Evolutionary conservation across 2,797 vertebrate genomes (phyloP), one percentile per base, ranked within the genome.

Genomic region (Leptatherina wallacei): DNA sequence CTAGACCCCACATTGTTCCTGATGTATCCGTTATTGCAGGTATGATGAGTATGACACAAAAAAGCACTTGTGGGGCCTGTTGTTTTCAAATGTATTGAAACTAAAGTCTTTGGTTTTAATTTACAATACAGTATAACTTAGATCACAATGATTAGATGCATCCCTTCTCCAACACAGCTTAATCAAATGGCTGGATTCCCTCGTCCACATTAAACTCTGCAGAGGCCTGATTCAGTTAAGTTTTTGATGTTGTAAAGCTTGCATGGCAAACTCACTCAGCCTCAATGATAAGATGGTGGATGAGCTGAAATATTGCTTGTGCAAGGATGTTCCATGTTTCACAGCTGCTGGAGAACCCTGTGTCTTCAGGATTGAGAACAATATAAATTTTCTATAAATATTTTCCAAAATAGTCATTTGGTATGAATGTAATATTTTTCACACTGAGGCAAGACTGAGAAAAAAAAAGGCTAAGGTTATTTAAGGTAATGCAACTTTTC

Each of bases 251-350:
- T 73, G 20, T 66, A 68, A 82, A 80, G n/a, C 73, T 81, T 57
- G 58, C 73, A 66, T 16, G 55, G 56, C 62, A 57, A 80, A 71
- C 44, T 52, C n/a, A n/a, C 73, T 59, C 65, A 66, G 51, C 51
- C 65, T 81, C 44, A 64, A 65, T 47, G 51, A 61, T 29, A 12
- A 35, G 24, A 56, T 51, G 60, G 42, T 61, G 61, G 73, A 77
- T 42, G 65, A 74, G 71, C 33, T 76, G 24, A 84, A 82, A 82
- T 74, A 87, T 80, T 68, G 84, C 86, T 83, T 57, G 57, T 52
- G 58, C 67, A 78, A 75, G 47, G 74, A 73, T 14, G 44, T n/a
- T 69, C 69, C 63, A 71, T 75, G 38, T 73, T 30, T 65, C 47
- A 51, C 76, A 73, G 71, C 68, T 80, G 80, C 71, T 78, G 59